Percentiles rank a stretch among this genome's conserved stretches.
Evolutionary conservation across 1,140 invertebrate species (phyloP).

Genomic region (Popillia japonica): DNA sequence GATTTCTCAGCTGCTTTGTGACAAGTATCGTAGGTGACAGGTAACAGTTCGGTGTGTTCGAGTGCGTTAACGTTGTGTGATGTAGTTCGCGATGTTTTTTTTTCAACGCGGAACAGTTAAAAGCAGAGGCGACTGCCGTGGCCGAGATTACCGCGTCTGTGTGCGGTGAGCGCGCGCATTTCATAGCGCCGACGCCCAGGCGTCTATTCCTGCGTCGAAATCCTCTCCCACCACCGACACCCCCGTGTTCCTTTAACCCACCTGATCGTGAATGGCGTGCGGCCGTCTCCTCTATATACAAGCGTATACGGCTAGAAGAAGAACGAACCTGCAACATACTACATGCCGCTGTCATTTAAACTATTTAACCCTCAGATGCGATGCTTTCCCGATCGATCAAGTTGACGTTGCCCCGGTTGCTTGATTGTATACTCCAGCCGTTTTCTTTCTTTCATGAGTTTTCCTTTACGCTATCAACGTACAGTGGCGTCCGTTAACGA

Average conservation of each 20-base stretch:
- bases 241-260: constrained; percentile 8
- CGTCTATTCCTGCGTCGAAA: constrained; percentile 26
- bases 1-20: background rate
- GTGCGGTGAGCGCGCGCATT: constrained; percentile 21
- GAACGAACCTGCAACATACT: constrained; percentile 27
- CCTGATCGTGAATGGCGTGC: constrained; percentile 28
- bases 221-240: constrained; percentile 4
- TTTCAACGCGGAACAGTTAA: constrained; percentile 13
- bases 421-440: background rate
- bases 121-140: constrained; percentile 25
- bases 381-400: constrained; percentile 30
- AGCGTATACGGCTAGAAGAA: background rate
- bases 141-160: constrained; percentile 30
- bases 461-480: background rate
- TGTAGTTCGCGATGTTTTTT: constrained; percentile 25
- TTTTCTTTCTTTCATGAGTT: background rate
- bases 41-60: background rate
- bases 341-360: constrained; percentile 31
- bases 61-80: constrained; percentile 4
- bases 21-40: background rate
- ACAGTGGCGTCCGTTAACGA: background rate
- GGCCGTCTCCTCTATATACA: background rate
- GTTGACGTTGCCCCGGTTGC: constrained; percentile 13
- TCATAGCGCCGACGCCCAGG: constrained; percentile 24
- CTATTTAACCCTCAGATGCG: constrained; percentile 28